Evolutionary conservation across 2,797 vertebrate species (phyloP).

Genomic region (Sparidentex hasta): DNA sequence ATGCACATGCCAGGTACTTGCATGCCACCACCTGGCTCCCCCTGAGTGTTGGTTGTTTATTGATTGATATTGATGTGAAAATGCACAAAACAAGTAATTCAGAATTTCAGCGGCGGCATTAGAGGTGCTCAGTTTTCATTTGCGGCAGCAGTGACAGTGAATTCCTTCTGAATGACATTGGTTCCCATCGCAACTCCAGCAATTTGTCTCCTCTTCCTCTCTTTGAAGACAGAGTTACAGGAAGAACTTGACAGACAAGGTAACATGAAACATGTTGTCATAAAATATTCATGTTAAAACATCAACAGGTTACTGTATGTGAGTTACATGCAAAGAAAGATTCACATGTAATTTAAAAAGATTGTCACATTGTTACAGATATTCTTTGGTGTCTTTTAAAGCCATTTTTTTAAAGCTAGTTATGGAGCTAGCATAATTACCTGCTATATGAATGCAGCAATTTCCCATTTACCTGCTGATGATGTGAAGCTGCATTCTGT

Average conservation of each 20-base stretch:
- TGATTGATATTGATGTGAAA: not conserved
- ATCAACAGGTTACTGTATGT: slow-evolving; percentile 3
- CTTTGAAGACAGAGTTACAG: slow-evolving; percentile 27
- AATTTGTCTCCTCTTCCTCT: slow-evolving; percentile 2
- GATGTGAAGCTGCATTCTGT: not conserved
- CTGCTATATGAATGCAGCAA: not conserved
- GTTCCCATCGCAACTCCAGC: not conserved
- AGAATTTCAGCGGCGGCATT: not conserved
- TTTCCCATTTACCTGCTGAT: slow-evolving; percentile 2
- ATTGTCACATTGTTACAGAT: not conserved
- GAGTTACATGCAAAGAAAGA: slow-evolving; percentile 1
- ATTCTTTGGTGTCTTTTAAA: not conserved
- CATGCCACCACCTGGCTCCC: not conserved
- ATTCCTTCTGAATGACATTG: slow-evolving; percentile 1
- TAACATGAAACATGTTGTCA: slow-evolving; percentile 40
- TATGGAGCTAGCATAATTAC: not conserved
- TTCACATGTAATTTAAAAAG: not conserved
- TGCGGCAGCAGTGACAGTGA: not conserved
- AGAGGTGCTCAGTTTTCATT: not conserved
- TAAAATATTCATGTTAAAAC: slow-evolving; percentile 35
- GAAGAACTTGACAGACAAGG: slow-evolving; percentile 28
- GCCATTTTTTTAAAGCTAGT: not conserved
- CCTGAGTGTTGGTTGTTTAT: not conserved
- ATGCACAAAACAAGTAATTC: not conserved
- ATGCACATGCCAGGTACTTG: slow-evolving; percentile 92